phyloP scores from a whole-genome alignment of 30 jellyfish, hydroid and myxozoan species.

The Turritopsis rubra region DNA sequence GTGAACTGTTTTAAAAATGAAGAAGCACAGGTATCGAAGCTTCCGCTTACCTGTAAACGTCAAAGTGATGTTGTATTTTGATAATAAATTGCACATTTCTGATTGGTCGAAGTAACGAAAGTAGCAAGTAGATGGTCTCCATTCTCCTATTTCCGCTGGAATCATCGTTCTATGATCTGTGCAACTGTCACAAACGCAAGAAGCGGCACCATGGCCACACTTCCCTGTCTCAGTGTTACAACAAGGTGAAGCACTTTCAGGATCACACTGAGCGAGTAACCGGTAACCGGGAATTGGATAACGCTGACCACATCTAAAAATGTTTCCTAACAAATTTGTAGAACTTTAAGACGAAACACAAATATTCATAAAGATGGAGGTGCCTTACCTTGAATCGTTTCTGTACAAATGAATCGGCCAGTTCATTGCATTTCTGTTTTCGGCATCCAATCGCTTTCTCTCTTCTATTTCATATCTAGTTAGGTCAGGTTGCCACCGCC shows the following conservation, averaged over 20 bases:
- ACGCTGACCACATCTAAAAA: slow-evolving; percentile 56
- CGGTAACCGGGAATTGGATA: slow-evolving; percentile 62
- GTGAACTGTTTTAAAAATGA: neutral
- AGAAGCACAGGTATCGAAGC: no score
- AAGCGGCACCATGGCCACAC: slow-evolving; percentile 53
- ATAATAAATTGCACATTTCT: slow-evolving; percentile 61
- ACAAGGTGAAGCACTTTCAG: slow-evolving; percentile 76
- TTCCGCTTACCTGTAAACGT: slow-evolving; percentile 51
- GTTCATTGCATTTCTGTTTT: slow-evolving; percentile 35
- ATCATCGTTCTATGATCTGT: slow-evolving; percentile 56
- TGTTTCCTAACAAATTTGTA: neutral
- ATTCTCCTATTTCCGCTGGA: slow-evolving; percentile 65
- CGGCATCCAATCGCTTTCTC: slow-evolving; percentile 45
- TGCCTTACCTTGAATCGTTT: slow-evolving; percentile 64
- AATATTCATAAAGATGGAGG: neutral
- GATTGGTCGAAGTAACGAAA: slow-evolving; percentile 32
- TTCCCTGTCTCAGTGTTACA: slow-evolving; percentile 58
- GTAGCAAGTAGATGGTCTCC: slow-evolving; percentile 58
- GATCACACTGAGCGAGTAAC: slow-evolving; percentile 73
- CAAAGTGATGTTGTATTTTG: slow-evolving; percentile 20
- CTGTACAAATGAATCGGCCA: slow-evolving; percentile 77
- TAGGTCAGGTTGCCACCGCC: slow-evolving; percentile 45
- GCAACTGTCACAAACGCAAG: slow-evolving; percentile 67
- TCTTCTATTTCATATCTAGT: slow-evolving; percentile 12
- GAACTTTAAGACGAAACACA: neutral